Evolutionary conservation across 2,888 invertebrate genomes (phyloP), one percentile per base, ranked within the genome.

Genomic region (Suillia variegata): DNA sequence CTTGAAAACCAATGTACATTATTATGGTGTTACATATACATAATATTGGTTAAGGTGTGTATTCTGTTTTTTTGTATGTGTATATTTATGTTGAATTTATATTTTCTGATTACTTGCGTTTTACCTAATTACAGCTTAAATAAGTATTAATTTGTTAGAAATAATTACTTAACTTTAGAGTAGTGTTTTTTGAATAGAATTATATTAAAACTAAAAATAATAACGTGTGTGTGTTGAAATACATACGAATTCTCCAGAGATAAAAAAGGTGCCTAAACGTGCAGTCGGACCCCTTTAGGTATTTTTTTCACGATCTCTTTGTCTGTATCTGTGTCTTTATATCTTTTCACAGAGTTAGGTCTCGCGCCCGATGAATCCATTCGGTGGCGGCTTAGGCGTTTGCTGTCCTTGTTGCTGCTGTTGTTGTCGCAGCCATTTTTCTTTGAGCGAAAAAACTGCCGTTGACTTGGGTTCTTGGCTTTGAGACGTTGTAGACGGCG

Each of bases 281-380:
- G n/a, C n/a, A n/a, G n/a, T n/a, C n/a, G n/a, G n/a, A n/a, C n/a
- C n/a, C n/a, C n/a, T n/a, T n/a, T n/a, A n/a, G n/a, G n/a, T n/a
- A n/a, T n/a, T n/a, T n/a, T n/a, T n/a, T n/a, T n/a, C n/a, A n/a
- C n/a, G n/a, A n/a, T n/a, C n/a, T n/a, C n/a, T n/a, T n/a, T n/a
- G n/a, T n/a, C n/a, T n/a, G n/a, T n/a, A n/a, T n/a, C n/a, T n/a
- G n/a, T n/a, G n/a, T n/a, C n/a, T n/a, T n/a, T n/a, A n/a, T n/a
- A n/a, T n/a, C n/a, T n/a, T n/a, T n/a, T n/a, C n/a, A n/a, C n/a
- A n/a, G n/a, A n/a, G n/a, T n/a, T n/a, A n/a, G n/a, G n/a, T n/a
- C n/a, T n/a, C n/a, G 59, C 75, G 76, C 42, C 79, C 80, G 49
- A 79, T 76, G 66, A 79, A 79, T 62, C 80, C 80, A 63, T 80